Base-by-base conservation (phyloP, 1,140 invertebrate species). In the Bombus haemorrhoidalis region DNA sequence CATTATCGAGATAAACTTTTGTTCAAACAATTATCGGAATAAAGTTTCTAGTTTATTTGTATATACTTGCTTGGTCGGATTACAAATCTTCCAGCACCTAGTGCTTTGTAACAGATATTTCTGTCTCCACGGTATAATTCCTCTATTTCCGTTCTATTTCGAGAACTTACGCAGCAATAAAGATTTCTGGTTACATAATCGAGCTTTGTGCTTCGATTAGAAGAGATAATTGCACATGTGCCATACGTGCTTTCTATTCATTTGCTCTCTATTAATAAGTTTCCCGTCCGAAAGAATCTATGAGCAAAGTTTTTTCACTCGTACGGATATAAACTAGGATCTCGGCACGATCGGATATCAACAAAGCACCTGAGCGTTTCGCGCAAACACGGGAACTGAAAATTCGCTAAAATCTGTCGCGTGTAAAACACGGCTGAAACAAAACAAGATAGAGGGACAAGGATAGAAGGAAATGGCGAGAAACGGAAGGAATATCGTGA, bases 391-490 rank as follows among this genome's bases (percentile, higher is more conserved):
- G 47, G 5, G 22, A 53, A 22, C 5, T 1, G 15, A 53, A 53
- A 53, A 53, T 53, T 53, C 5, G 18, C 15, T 5, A 18, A 22
- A 53, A 53, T 53, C 15, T 53, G 47, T 18, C 47, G 47, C 47
- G 47, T 0, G 47, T 53, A n/a, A 6, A 8, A 32, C 6, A 32
- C 10, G 13, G 12, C 13, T 0, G 13, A 32, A 62, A 3, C 6
- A n/a, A n/a, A n/a, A n/a, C n/a, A n/a, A n/a, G 25, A n/a, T 12
- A 1, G 9, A 10, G 8, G 28, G 1, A 2, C 12, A 28, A 59
- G 8, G 0, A 15, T 5, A 3, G 12, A n/a, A 72, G 0, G 15
- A 18, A 1, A 28, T 1, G n/a, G 12, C 28, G 28, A 41, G 8
- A 41, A 18, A 0, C 5, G 15, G 4, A 6, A 47, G 15, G 5